A percentile compares a stretch with the other conserved stretches of the same genome.
phyloP scores from a whole-genome alignment of 2,113 vertebrate genomes.

The Merops nubicus region DNA sequence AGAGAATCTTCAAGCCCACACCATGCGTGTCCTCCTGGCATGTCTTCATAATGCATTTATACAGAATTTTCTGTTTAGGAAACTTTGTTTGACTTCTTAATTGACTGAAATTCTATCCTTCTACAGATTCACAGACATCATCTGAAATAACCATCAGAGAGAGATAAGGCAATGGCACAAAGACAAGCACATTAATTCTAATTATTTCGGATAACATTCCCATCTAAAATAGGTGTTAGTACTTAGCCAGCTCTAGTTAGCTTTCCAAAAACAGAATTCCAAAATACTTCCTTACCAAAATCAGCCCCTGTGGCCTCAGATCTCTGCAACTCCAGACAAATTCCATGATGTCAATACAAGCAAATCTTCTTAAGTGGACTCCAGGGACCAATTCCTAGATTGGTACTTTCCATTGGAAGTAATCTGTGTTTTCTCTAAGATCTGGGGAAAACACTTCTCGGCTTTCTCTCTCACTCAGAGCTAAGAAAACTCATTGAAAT shows the following conservation, averaged over 20 bases:
- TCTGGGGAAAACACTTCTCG: not conserved
- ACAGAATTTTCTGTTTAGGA: not conserved
- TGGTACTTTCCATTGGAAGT: constrained; percentile 1
- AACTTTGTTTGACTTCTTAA: not conserved
- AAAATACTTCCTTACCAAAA: constrained; percentile 7
- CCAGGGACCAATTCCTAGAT: not conserved
- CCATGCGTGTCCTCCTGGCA: not conserved
- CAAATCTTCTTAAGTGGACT: not conserved
- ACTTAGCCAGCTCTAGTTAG: not conserved
- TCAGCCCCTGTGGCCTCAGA: not conserved
- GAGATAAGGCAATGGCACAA: not conserved
- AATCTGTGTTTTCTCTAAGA: not conserved
- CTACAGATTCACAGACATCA: not conserved
- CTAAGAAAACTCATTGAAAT: not conserved
- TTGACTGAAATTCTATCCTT: not conserved
- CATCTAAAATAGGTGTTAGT: not conserved
- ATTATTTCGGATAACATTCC: not conserved
- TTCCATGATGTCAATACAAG: not conserved
- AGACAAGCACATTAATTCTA: not conserved
- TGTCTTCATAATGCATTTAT: not conserved
- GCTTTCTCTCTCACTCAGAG: not conserved
- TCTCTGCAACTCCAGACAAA: not conserved
- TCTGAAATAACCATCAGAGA: not conserved
- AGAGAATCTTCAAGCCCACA: not conserved
- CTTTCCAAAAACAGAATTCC: constrained; percentile 17